Conservation (phyloP, 1,140 invertebrate genomes). For the Pseudobourletiella spinata region DNA sequence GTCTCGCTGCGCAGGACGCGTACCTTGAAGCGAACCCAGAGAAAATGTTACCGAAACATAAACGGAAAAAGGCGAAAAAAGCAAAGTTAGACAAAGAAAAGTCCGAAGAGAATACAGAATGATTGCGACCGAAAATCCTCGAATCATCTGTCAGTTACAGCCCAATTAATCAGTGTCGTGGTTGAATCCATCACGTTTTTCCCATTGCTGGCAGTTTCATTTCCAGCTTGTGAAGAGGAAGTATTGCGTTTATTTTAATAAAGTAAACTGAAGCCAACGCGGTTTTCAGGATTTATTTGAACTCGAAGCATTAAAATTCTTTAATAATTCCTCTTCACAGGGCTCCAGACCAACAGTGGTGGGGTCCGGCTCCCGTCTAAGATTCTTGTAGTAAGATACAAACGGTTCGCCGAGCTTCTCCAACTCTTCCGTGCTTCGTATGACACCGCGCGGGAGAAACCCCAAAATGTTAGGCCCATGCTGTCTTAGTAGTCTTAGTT, state of each 20-base stretch:
- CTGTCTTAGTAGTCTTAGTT: constrained; percentile 18
- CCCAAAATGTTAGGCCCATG: constrained; percentile 31
- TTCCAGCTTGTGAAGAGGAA: too few species aligned
- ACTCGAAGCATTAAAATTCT: constrained; percentile 11
- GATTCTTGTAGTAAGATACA: constrained; percentile 26
- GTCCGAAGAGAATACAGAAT: not conserved
- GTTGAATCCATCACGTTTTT: too few species aligned
- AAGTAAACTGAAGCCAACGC: not conserved
- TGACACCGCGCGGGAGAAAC: constrained; percentile 31
- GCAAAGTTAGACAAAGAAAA: not conserved
- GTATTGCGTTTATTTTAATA: too few species aligned
- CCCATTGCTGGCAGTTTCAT: too few species aligned
- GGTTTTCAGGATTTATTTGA: not conserved
- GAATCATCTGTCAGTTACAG: too few species aligned
- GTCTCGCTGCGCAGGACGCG: constrained; percentile 33
- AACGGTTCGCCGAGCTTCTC: constrained; percentile 31
- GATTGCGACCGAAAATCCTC: too few species aligned
- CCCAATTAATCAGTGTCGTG: too few species aligned
- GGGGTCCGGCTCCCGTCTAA: constrained; percentile 13
- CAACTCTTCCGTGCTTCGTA: constrained; percentile 26
- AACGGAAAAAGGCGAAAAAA: not conserved
- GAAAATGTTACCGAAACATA: not conserved
- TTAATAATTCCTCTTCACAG: constrained; percentile 33
- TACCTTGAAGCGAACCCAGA: not conserved
- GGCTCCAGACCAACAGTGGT: constrained; percentile 22